Conservation (phyloP, 2,113 vertebrate species). For the Pelecanoides urinatrix region DNA sequence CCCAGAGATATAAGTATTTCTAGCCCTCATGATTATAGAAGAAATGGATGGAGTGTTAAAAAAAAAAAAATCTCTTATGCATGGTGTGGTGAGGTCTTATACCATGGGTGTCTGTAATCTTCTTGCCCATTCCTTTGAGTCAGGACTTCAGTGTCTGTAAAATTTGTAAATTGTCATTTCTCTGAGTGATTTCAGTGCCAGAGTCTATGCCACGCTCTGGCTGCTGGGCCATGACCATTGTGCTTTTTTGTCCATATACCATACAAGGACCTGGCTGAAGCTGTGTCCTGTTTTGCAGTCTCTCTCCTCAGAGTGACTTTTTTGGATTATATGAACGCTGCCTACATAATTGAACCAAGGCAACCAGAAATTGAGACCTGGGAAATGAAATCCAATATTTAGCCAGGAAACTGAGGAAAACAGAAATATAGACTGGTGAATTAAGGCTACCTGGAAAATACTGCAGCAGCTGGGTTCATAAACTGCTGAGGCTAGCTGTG, state of each 20-base stretch:
- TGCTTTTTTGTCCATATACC: not conserved
- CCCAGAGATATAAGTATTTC: not conserved
- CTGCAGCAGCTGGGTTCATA: not conserved
- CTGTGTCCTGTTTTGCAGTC: not conserved
- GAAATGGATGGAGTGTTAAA: not conserved
- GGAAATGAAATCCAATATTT: not conserved
- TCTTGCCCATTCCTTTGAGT: not conserved
- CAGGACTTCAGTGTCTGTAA: not conserved
- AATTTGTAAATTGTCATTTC: not conserved
- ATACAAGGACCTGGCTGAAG: accelerated
- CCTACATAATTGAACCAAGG: not conserved
- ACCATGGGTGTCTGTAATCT: not conserved
- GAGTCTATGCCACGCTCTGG: not conserved
- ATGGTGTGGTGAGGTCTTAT: not conserved
- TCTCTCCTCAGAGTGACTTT: not conserved
- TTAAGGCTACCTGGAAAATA: not conserved
- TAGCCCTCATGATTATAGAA: not conserved
- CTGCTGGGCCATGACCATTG: not conserved
- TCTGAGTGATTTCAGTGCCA: not conserved
- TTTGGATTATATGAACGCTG: not conserved
- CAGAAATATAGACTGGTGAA: not conserved
- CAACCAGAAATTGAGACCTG: not conserved
- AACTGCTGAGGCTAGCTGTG: not conserved
- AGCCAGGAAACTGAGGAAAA: not conserved
- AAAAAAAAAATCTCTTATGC: not conserved